These are phyloP conservation scores for Toxotes jaculatrix DNA, from an alignment of 2,113 vertebrate genomes.

Conservation along the genomic window DNA sequence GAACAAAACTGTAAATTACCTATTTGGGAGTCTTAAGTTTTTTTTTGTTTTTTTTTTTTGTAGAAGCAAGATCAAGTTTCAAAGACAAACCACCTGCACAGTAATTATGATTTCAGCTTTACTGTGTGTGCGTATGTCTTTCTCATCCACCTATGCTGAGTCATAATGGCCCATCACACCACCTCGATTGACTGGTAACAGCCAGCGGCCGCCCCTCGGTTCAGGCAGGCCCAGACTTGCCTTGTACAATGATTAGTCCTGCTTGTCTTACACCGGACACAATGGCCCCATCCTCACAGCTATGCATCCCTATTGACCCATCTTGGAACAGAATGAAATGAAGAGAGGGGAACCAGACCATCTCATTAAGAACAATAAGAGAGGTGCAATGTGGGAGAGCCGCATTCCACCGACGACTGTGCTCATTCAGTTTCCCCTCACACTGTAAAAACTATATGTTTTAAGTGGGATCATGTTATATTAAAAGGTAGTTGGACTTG, in stretches of 20 bases:
- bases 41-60: too few relatives aligned
- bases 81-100: neutral
- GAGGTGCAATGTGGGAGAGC: slow-evolving; percentile 53
- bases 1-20: too few relatives aligned
- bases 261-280: slow-evolving; percentile 78
- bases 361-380: slow-evolving; percentile 55
- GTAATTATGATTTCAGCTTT: slow-evolving; percentile 18
- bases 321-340: slow-evolving; percentile 41
- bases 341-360: neutral
- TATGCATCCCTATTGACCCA: slow-evolving; percentile 62
- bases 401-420: slow-evolving; percentile 51
- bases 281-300: slow-evolving; percentile 70
- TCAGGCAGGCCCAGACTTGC: slow-evolving; percentile 78
- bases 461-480: neutral
- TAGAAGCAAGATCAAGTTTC: neutral
- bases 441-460: neutral
- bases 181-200: slow-evolving; percentile 52
- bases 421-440: neutral
- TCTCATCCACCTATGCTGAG: slow-evolving; percentile 27
- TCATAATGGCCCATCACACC: slow-evolving; percentile 48
- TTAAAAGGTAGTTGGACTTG: neutral
- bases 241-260: slow-evolving; percentile 81
- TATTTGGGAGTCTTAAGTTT: too few relatives aligned
- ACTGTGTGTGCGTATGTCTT: neutral
- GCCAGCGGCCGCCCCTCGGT: slow-evolving; percentile 47